Evolutionary conservation across 2,888 invertebrate genomes (phyloP), one percentile per base, ranked within the genome.

Genomic region (Sesia bembeciformis): DNA sequence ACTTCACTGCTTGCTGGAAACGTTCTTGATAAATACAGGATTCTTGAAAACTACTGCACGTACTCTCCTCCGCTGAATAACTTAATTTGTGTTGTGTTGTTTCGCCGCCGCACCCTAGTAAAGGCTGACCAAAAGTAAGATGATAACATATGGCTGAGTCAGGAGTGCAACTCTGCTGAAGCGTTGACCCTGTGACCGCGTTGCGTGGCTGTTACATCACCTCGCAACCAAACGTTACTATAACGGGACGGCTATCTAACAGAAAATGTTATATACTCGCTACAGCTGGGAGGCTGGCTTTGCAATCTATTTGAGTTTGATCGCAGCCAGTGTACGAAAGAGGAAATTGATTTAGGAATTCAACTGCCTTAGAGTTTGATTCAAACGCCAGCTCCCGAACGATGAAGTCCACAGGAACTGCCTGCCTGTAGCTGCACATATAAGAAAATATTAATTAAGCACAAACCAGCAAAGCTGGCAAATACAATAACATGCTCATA

Each of bases 371-470:
- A 83, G 94, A 94, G 79, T 89, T 90, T 68, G 94, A 93, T 75
- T 93, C 93, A 92, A 98, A 97, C 78, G 95, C 96, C 92, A 98
- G 92, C 91, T 96, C 94, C 86, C 93, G 93, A 81, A 93, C 90
- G 90, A 98, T 91, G 93, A 94, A 95, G 83, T 94, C 93, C 90
- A 97, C 92, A 73, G 95, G 94, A 91, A 98, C 92, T 86, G 92
- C 93, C 90, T 96, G 98, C 77, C 98, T 97, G 93, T 96, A 98
- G 93, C 98, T 97, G 94, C 83, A 93, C 91, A 90, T 88, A 91
- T 73, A 87, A 90, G 72, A 77, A 77, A 70, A 82, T 66, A 67
- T 84, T 87, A 83, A 72, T 80, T 72, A 60, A 74, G 78, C 74
- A 79, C 66, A 8, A 66, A 68, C 82, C 83, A 86, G 81, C 80